phyloP scores from a whole-genome alignment of 2,888 invertebrate species.

The Mechanitis mazaeus region DNA sequence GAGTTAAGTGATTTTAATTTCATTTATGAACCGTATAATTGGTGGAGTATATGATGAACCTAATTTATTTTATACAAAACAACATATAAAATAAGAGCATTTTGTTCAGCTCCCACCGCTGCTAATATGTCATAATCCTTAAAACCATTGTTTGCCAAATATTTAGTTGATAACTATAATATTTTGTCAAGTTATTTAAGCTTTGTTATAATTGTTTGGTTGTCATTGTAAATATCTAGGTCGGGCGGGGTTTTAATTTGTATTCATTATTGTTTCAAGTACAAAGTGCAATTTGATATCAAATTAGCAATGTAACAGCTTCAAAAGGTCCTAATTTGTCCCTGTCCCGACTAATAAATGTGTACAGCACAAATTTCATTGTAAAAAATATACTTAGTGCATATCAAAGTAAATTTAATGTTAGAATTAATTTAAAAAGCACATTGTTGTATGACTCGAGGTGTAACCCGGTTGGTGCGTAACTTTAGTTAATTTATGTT shows the following conservation, averaged over 20 bases:
- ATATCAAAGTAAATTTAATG: slow-evolving; percentile 72
- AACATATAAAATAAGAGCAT: too few species aligned
- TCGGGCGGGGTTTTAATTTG: slow-evolving; percentile 42
- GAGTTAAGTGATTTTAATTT: slow-evolving; percentile 19
- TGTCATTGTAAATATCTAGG: slow-evolving; percentile 61
- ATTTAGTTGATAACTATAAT: slow-evolving; percentile 56
- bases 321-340: slow-evolving; percentile 8
- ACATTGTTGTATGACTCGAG: slow-evolving; percentile 31
- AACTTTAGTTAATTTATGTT: slow-evolving; percentile 16
- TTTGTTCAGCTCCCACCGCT: slow-evolving; percentile 15
- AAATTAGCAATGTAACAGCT: slow-evolving; percentile 25
- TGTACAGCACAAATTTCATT: slow-evolving; percentile 74
- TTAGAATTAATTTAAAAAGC: slow-evolving; percentile 61
- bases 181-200: slow-evolving; percentile 44
- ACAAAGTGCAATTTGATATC: slow-evolving; percentile 48
- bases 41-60: slow-evolving; percentile 15
- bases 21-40: slow-evolving; percentile 9
- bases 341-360: slow-evolving; percentile 34
- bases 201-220: slow-evolving; percentile 52
- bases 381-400: slow-evolving; percentile 71
- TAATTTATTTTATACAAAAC: too few species aligned
- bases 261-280: slow-evolving; percentile 46
- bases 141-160: slow-evolving; percentile 59
- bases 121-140: slow-evolving; percentile 15
- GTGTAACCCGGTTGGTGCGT: slow-evolving; percentile 14